Base-by-base conservation (phyloP, 2,797 vertebrate species). In the Gymnoscopelus microlampas region DNA sequence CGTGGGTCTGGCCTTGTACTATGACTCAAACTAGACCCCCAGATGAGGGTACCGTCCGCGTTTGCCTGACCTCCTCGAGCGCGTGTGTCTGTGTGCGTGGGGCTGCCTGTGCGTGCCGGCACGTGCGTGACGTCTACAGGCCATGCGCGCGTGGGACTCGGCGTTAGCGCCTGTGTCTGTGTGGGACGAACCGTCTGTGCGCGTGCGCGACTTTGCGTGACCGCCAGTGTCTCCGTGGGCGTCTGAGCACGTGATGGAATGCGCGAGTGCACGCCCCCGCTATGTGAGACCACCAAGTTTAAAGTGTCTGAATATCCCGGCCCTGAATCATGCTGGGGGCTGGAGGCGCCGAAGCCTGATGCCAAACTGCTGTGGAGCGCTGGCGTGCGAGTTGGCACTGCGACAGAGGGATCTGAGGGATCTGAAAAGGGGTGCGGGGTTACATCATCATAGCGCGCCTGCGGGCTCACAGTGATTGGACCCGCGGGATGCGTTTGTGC, bases 271-370 rank as follows among this genome's bases (percentile, higher is more conserved):
- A 4, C 26, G 26, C 26, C 26, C 26, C 26, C 26, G 26, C 26
- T 29, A 4, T 29, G 26, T 29, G 26, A 29, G 26, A 29, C 26
- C 26, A 29, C 26, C 64, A 26, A 5, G 60, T 6, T 44, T 39
- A 58, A 66, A 19, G 15, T 49, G n/a, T n/a, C 73, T 0, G 2
- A 15, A 47, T 70, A 9, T 74, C 66, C 69, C 15, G 11, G 39
- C 29, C 72, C 51, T 12, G 47, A 32, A 69, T 77, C 1, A 0
- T 15, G 64, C 67, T 15, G 66, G 5, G 48, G 56, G 59, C 13
- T 1, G 0, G 49, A 0, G 0, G 10, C 13, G 29, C 44, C 58
- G 9, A 19, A 50, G 39, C 48, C 78, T 8, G n/a, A 26, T 5
- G 32, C 49, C 0, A 11, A 6, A 26, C 66, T 54, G 39, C 35